Evolutionary conservation across 2,797 vertebrate species (phyloP), one percentile per base, ranked within the genome.

Genomic region (Aldrovandia affinis): DNA sequence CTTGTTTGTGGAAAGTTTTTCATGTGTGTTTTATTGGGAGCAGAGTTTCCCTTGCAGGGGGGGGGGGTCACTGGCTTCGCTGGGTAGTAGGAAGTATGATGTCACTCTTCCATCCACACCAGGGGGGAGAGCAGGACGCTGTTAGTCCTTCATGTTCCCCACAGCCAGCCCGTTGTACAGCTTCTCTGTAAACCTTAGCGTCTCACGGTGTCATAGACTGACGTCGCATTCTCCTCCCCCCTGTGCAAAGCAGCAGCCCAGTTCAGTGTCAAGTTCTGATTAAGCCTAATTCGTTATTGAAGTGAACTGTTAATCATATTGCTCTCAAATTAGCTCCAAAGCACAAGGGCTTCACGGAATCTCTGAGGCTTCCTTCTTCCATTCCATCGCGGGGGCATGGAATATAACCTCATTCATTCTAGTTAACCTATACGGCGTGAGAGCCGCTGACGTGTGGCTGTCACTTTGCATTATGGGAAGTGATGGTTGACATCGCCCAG

Each of bases 391-490:
- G 3, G 33, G 33, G 18, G 36, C 7, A 33, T 10, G 3, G 47
- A 47, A 8, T 25, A 47, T 77, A 77, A 77, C 39, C 42, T 77
- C 39, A 33, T 47, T 42, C 12, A 33, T 73, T 50, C 47, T 50
- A 50, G 47, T 50, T 50, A 50, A 50, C 47, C 47, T 12, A 57
- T 14, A 57, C 3, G 39, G 25, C 42, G 22, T n/a, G 42, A 6
- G 2, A 47, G 42, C 42, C 20, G 22, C 2, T 22, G 73, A 77
- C 39, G n/a, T 10, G 36, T 42, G 7, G 73, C 2, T 42, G 22
- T 77, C 39, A 25, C 73, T 77, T 77, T 47, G 73, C 73, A 77
- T 47, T 44, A 77, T 77, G 73, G 42, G 73, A 77, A 44, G 73
- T 77, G 73, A 77, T 20, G 10, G 18, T 10, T 22, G 73, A 77